phyloP scores from a whole-genome alignment of 2,113 vertebrate genomes.

The Grammomys dolichurus region DNA sequence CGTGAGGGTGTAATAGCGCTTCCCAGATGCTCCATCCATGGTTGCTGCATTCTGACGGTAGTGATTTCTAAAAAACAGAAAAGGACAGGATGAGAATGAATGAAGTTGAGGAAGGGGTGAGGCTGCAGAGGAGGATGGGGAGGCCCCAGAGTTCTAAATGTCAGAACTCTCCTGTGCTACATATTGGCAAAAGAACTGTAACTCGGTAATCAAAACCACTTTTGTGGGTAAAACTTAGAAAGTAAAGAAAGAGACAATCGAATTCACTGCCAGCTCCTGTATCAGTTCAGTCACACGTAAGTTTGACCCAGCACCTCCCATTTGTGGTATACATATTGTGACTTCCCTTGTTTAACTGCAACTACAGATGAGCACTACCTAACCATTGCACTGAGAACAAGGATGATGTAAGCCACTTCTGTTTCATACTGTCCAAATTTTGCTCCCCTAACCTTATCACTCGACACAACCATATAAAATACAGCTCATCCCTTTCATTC shows the following conservation, averaged over 20 bases:
- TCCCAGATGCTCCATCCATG: constrained; percentile 68
- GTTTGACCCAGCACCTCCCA: background rate
- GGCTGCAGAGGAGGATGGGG: background rate
- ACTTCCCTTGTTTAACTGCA: background rate
- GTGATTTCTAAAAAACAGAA: constrained; percentile 89
- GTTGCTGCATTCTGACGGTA: constrained; percentile 80
- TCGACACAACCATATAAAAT: background rate
- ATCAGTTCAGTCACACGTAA: background rate
- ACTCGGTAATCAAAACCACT: background rate
- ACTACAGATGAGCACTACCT: background rate
- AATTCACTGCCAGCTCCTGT: background rate
- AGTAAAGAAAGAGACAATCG: background rate
- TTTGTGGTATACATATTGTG: rapidly evolving
- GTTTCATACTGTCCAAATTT: background rate
- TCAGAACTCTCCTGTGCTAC: rapidly evolving
- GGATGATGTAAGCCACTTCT: background rate
- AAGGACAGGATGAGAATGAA: background rate
- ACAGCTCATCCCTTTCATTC: background rate
- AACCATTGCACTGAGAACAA: background rate
- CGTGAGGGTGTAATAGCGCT: constrained; percentile 91
- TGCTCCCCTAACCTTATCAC: background rate
- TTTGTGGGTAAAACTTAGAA: background rate
- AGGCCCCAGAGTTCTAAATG: background rate
- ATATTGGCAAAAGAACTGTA: background rate
- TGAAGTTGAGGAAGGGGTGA: background rate